A percentile compares a stretch with the other conserved stretches of the same genome.
These are phyloP conservation scores for Syngnathus acus DNA, from an alignment of 2,797 vertebrate genomes.

Conservation along the genomic window DNA sequence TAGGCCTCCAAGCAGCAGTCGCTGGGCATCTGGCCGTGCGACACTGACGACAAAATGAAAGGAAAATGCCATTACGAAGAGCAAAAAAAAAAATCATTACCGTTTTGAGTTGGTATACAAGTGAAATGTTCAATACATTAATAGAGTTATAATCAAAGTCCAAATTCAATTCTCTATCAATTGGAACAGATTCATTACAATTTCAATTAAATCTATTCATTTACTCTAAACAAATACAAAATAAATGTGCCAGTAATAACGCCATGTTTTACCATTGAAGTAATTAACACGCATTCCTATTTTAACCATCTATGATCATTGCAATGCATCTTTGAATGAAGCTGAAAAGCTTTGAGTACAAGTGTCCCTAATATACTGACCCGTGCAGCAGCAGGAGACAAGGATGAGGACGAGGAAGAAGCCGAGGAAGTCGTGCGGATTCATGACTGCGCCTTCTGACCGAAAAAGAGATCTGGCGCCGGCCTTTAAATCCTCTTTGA, in stretches of 20 bases:
- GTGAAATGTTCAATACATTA: too few relatives aligned
- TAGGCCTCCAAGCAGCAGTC: constrained; percentile 49
- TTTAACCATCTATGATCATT: too few relatives aligned
- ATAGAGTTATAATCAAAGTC: too few relatives aligned
- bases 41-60: background rate
- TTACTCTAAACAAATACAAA: background rate
- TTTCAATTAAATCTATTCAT: too few relatives aligned
- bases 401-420: constrained; percentile 26
- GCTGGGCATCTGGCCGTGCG: background rate
- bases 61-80: background rate
- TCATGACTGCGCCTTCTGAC: constrained; percentile 28
- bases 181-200: too few relatives aligned
- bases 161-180: too few relatives aligned
- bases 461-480: background rate
- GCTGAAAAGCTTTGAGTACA: background rate
- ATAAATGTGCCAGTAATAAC: background rate
- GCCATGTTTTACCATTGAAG: too few relatives aligned
- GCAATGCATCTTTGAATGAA: background rate
- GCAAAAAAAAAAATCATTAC: background rate
- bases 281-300: too few relatives aligned
- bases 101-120: too few relatives aligned
- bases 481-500: background rate
- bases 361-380: constrained; percentile 28
- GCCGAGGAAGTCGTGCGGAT: constrained; percentile 5
- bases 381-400: constrained; percentile 21